phyloP scores from a whole-genome alignment of 2,797 vertebrate species.

The Erethizon dorsatum region DNA sequence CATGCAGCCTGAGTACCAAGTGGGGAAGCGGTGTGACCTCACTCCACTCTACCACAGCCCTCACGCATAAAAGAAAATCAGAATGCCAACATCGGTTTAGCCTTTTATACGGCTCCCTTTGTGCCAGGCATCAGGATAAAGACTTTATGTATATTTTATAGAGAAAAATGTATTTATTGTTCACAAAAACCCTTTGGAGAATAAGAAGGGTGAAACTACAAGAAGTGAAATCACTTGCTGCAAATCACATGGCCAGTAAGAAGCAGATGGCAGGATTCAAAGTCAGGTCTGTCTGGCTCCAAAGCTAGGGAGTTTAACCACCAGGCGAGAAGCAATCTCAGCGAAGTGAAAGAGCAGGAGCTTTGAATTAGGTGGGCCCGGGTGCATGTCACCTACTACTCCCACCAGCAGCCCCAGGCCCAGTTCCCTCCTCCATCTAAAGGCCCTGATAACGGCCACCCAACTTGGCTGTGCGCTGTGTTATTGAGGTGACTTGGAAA shows the following conservation, averaged over 20 bases:
- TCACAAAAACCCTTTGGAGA: not conserved
- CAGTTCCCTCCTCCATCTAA: not conserved
- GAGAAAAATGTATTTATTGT: slow-evolving; percentile 47
- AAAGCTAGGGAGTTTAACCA: not conserved
- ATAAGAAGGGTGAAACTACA: not conserved
- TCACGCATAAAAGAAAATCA: not conserved
- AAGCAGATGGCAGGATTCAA: not conserved
- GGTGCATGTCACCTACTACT: not conserved
- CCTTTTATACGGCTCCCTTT: not conserved
- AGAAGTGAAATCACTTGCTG: not conserved
- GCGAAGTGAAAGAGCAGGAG: fast-evolving
- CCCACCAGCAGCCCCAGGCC: not conserved
- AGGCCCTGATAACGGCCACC: not conserved
- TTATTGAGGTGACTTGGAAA: fast-evolving
- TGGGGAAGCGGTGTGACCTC: not conserved
- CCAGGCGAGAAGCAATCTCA: not conserved
- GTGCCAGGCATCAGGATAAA: not conserved
- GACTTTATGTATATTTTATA: slow-evolving; percentile 37
- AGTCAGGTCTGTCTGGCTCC: too few relatives aligned
- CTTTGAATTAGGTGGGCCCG: fast-evolving
- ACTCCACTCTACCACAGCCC: not conserved
- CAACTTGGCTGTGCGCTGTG: fast-evolving
- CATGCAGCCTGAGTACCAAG: not conserved
- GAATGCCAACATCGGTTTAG: not conserved
- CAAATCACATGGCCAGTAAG: not conserved